A percentile compares a stretch with the other conserved stretches of the same genome.
These are phyloP conservation scores for Drosophila incognita DNA, from an alignment of 2,888 invertebrate genomes.

Conservation along the genomic window DNA sequence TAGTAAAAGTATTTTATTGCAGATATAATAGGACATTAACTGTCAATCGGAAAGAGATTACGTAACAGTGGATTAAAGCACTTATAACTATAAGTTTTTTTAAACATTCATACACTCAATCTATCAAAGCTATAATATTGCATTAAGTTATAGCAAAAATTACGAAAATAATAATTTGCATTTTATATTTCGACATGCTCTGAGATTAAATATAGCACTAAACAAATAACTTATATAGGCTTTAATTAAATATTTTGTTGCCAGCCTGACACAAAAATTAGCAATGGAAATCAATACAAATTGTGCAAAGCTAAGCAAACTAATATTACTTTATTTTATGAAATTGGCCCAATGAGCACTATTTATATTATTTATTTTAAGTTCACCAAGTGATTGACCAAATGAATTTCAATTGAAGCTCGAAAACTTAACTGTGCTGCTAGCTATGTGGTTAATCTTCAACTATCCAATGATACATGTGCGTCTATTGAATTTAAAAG, in stretches of 20 bases:
- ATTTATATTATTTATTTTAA: slow-evolving; percentile 44
- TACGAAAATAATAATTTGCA: background rate
- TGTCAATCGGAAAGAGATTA: background rate
- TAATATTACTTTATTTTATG: background rate
- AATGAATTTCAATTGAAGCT: slow-evolving; percentile 27
- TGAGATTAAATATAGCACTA: background rate
- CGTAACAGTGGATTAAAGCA: background rate
- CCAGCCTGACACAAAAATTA: background rate
- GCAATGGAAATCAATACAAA: background rate
- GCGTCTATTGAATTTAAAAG: background rate
- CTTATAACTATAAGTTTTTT: background rate
- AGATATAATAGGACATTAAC: background rate
- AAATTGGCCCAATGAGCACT: slow-evolving; percentile 9
- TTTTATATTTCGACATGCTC: background rate
- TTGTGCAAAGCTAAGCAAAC: background rate
- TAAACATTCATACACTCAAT: too few species aligned
- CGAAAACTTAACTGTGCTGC: slow-evolving; percentile 33
- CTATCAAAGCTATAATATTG: background rate
- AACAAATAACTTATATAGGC: background rate
- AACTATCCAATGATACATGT: background rate
- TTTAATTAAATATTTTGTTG: background rate
- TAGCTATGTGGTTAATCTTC: slow-evolving; percentile 8
- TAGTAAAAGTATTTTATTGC: slow-evolving; percentile 61
- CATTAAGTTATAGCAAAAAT: background rate
- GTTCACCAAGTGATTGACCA: slow-evolving; percentile 25